Evolutionary conservation across 2,113 vertebrate genomes (phyloP).

Genomic region (Irena cyanogastra): DNA sequence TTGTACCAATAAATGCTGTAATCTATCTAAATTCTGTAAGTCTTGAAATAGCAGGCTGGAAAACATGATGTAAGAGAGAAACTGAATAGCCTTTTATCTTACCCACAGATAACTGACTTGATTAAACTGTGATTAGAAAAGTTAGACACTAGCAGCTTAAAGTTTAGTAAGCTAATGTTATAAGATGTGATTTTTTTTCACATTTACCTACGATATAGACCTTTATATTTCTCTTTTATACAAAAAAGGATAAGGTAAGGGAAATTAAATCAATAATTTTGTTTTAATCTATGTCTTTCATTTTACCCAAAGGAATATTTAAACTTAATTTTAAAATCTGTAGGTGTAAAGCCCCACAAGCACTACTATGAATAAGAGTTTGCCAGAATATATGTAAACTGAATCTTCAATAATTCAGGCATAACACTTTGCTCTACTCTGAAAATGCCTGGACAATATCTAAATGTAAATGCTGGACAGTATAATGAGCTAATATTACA

Average conservation of each 20-base stretch:
- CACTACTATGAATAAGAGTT: neutral
- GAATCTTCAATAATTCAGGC: neutral
- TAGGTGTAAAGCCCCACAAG: neutral
- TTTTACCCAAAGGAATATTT: constrained; percentile 42
- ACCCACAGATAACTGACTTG: neutral
- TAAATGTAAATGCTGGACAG: neutral
- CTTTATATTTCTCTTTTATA: neutral
- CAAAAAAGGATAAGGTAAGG: constrained; percentile 9
- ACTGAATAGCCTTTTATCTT: neutral
- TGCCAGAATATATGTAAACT: neutral
- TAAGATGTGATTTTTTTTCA: neutral
- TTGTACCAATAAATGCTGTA: neutral
- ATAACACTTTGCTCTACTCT: neutral
- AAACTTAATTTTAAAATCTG: constrained; percentile 30
- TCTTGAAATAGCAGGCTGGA: neutral
- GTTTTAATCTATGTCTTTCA: neutral
- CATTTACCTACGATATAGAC: neutral
- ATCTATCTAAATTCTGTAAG: neutral
- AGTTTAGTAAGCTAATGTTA: neutral
- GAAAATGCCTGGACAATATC: neutral
- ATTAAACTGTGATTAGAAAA: neutral
- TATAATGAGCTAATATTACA: neutral
- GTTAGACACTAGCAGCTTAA: neutral
- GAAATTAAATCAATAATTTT: constrained; percentile 20
- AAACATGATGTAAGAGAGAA: neutral